Base-by-base conservation (phyloP, 2,888 invertebrate genomes). In the Leptopilina myrica region DNA sequence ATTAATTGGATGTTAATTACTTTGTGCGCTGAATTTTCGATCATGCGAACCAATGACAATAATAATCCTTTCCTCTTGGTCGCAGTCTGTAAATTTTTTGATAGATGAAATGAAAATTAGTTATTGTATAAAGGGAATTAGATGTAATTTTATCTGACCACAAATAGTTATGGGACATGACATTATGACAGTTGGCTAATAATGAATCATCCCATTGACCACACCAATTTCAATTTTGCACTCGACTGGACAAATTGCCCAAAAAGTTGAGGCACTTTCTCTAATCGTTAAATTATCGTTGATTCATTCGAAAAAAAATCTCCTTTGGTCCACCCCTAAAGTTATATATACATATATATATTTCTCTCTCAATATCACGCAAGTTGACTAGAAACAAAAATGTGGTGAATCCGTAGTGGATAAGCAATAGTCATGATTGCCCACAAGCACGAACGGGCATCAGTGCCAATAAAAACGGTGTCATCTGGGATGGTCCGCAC, bases 391-490 rank as follows among this genome's bases (percentile, higher is more conserved):
- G 33, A 33, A 33, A 33, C 33, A 26, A 56, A 73, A 73, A 26
- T 73, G 73, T 53, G 73, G 73, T 33, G 49, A 73, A 73, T 73
- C 73, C 73, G 69, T 8, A 69, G 69, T 40, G 69, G 79, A 81
- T 79, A 80, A 76, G 80, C 80, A 81, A 84, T 83, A 78, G 81
- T 83, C 87, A 86, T 86, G 89, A 89, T 89, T 88, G 87, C 81
- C 84, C 83, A 84, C 84, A 85, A 88, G 86, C 86, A 85, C 83
- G 86, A 82, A 83, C 81, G 79, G 83, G 81, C 84, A 81, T 87
- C 84, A 85, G 81, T 86, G 86, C 84, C 90, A 88, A 90, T 90
- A 90, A 90, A 89, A 90, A 87, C 86, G 87, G 85, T 87, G 88
- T 89, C 90, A 88, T 88, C 87, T 86, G 88, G 85, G 83, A 82